Percentiles rank a stretch among this genome's conserved stretches.
phyloP scores from a whole-genome alignment of 2,888 invertebrate genomes.

The Lasioglossum villosulum region DNA sequence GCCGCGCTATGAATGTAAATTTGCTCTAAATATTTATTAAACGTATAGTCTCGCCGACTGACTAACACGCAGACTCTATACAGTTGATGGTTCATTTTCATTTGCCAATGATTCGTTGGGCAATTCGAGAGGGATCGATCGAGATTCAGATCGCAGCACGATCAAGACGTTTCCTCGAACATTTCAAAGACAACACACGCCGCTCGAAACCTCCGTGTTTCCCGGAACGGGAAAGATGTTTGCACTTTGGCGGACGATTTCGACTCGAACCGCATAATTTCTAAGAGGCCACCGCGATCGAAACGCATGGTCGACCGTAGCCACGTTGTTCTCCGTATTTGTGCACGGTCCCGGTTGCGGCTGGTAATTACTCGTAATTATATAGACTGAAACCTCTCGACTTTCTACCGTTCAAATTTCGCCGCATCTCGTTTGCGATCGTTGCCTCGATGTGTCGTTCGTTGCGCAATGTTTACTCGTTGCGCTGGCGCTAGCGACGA shows the following conservation, averaged over 20 bases:
- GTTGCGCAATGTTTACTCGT: slow-evolving; percentile 62
- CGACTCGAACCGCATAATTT: slow-evolving; percentile 9
- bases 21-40: too few relatives aligned
- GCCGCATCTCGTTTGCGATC: slow-evolving; percentile 39
- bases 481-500: slow-evolving; percentile 5
- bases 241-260: background rate
- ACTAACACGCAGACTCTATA: too few relatives aligned
- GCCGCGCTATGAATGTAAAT: background rate
- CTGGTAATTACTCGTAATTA: slow-evolving; percentile 14
- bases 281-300: background rate
- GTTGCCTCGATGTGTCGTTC: slow-evolving; percentile 39
- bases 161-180: background rate
- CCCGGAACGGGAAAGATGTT: background rate
- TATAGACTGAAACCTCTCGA: slow-evolving; percentile 26
- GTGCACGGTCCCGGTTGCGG: background rate
- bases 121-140: background rate
- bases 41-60: too few relatives aligned
- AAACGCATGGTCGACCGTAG: background rate
- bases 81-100: too few relatives aligned
- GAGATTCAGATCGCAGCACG: background rate
- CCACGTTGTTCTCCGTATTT: background rate
- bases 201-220: background rate
- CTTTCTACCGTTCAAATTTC: slow-evolving; percentile 65
- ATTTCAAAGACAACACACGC: background rate
- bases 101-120: background rate